Evolutionary conservation across 2,113 vertebrate genomes (phyloP), one percentile per base, ranked within the genome.

Genomic region (Colaptes auratus): DNA sequence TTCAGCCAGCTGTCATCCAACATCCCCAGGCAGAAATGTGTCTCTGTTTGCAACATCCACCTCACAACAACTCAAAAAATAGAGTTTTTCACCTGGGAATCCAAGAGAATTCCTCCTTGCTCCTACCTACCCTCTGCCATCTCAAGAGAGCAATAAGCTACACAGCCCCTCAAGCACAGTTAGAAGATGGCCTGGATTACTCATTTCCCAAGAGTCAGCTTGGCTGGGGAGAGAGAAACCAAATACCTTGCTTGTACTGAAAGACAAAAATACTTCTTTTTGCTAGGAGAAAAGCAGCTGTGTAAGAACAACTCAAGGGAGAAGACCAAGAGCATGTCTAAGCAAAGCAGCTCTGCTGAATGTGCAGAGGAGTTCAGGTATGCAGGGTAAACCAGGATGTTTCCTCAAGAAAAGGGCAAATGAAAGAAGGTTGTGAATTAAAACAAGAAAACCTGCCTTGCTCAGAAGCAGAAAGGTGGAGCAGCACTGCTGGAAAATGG

Each of bases 401-500:
- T 78, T 74, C 79, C 58, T 55, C 20, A 23, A 55, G 52, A 52
- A 65, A 90, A 78, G 70, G 6, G 72, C 36, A 69, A 88, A 52
- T 15, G 24, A 82, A 56, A 63, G 53, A 28, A 88, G 76, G 39
- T 42, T n/a, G 73, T 55, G n/a, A 63, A 20, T 61, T 55, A 73
- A 59, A 19, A 39, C 30, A 65, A 55, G 60, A 50, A 86, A 90
- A 56, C 2, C 21, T 35, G n/a, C 15, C 46, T 19, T 44, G 48
- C 39, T 42, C 25, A 12, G 63, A 80, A 92, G 63, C 33, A 85
- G 50, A 17, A 73, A 46, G 7, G 13, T 25, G 65, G 30, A 79
- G n/a, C 15, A 72, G 61, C 0, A 0, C 36, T 9, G 2, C 0
- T 44, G 4, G n/a, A 53, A 42, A 69, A 48, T 2, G 27, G 79